Percentiles rank a stretch among this genome's conserved stretches.
Evolutionary conservation across 2,888 invertebrate genomes (phyloP).

Genomic region (Therioaphis trifolii): DNA sequence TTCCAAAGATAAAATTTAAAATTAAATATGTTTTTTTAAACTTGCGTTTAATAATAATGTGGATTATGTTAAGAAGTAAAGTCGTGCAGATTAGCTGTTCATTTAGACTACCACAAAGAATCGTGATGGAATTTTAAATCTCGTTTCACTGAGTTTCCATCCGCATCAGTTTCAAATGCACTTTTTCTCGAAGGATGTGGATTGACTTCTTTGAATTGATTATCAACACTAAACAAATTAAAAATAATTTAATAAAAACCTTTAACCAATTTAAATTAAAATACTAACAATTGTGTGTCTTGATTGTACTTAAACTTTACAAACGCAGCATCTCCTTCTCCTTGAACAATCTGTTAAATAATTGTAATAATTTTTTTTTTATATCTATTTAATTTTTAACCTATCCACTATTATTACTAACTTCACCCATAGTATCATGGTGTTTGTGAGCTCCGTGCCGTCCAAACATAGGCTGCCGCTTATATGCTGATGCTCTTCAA

Average conservation of each 20-base stretch:
- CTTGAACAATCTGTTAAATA: slow-evolving; percentile 21
- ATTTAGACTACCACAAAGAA: slow-evolving; percentile 5
- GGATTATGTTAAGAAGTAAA: too few relatives aligned
- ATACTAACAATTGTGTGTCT: neutral
- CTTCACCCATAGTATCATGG: slow-evolving; percentile 37
- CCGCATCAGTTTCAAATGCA: neutral
- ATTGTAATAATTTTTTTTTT: neutral
- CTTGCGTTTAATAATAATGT: too few relatives aligned
- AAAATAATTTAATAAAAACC: neutral
- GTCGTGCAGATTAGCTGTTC: too few relatives aligned
- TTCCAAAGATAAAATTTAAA: too few relatives aligned
- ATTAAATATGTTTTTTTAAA: too few relatives aligned
- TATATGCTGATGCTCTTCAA: neutral
- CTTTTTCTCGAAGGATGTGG: neutral
- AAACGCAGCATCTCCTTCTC: slow-evolving; percentile 3
- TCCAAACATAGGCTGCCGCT: neutral
- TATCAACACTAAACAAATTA: slow-evolving; percentile 4
- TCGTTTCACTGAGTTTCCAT: neutral
- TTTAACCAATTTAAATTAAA: neutral
- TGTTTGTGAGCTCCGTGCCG: slow-evolving; percentile 34
- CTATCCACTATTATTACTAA: neutral
- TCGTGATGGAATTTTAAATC: slow-evolving; percentile 2
- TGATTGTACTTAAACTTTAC: slow-evolving; percentile 24
- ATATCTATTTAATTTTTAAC: too few relatives aligned
- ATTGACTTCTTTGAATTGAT: slow-evolving; percentile 16